A percentile compares a stretch with the other conserved stretches of the same genome.
Conservation (phyloP, 2,797 vertebrate genomes). For the Lycodopsis pacificus region DNA sequence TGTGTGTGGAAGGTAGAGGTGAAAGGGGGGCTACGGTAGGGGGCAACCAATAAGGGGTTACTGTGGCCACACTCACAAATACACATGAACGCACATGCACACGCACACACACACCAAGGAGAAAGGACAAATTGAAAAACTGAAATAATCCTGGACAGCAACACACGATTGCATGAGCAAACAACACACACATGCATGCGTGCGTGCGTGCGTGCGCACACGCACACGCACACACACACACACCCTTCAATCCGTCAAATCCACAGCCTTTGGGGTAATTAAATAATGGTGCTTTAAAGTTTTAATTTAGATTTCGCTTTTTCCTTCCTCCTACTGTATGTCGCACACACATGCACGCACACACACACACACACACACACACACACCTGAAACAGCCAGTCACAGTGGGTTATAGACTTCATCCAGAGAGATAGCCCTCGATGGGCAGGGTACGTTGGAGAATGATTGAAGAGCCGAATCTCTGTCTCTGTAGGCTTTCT, state of each 20-base stretch:
- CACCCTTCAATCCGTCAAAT: constrained; percentile 81
- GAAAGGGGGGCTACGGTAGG: constrained; percentile 79
- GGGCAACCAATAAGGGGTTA: constrained; percentile 89
- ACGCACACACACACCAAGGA: constrained; percentile 4
- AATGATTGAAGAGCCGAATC: constrained; percentile 80
- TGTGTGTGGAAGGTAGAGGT: constrained; percentile 73
- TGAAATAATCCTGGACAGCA: constrained; percentile 95
- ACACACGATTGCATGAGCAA: constrained; percentile 66
- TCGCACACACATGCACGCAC: constrained; percentile 48
- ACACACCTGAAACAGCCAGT: constrained; percentile 21
- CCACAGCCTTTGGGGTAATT: constrained; percentile 98
- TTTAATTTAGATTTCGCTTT: constrained; percentile 94
- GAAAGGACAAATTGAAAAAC: constrained; percentile 95
- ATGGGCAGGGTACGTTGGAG: constrained; percentile 60
- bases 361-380: constrained; percentile 18
- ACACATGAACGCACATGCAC: constrained; percentile 17
- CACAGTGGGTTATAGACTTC: constrained; percentile 61
- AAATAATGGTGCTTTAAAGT: constrained; percentile 99
- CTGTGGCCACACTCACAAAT: constrained; percentile 70
- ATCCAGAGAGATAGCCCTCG: constrained; percentile 71
- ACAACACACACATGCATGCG: constrained; percentile 12
- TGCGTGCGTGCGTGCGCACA: too few relatives aligned
- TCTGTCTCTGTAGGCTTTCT: constrained; percentile 78
- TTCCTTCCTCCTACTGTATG: constrained; percentile 82
- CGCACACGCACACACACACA: constrained; percentile 15